Conservation (phyloP, 1,140 invertebrate species). For the Bombus confusus region DNA sequence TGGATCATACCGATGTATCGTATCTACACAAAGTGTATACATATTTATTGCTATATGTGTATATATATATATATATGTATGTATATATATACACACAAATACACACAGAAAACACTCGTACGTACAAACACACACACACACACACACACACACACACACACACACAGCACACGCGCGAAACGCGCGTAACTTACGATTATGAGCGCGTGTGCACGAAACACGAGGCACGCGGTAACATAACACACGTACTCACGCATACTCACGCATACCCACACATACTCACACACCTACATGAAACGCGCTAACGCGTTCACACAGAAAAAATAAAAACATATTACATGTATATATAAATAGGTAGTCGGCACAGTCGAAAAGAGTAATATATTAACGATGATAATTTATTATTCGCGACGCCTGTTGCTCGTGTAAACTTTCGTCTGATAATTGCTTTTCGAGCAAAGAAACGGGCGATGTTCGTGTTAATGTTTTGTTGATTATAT, state of each 20-base stretch:
- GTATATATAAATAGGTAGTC: constrained; percentile 73
- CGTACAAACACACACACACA: background rate
- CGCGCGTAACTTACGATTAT: background rate
- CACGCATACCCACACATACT: background rate
- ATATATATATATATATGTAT: constrained; percentile 10
- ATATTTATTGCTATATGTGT: constrained; percentile 42
- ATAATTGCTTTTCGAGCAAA: constrained; percentile 65
- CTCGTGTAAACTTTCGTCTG: constrained; percentile 63
- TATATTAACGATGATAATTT: constrained; percentile 67
- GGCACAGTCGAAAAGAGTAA: constrained; percentile 65
- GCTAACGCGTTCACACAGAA: background rate
- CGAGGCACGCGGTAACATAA: background rate
- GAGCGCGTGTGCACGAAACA: background rate
- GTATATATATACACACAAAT: no score
- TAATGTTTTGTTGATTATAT: constrained; percentile 80
- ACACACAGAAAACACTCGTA: constrained; percentile 2
- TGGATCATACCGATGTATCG: constrained; percentile 53
- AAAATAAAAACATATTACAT: constrained; percentile 45
- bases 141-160: background rate
- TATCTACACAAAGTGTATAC: constrained; percentile 55
- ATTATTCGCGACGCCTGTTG: constrained; percentile 65
- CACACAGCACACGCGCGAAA: background rate
- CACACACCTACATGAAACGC: background rate
- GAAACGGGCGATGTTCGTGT: constrained; percentile 67
- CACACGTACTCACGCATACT: no score